These are phyloP conservation scores for Telmatherina bonti DNA, from an alignment of 2,797 vertebrate genomes.

Conservation along the genomic window DNA sequence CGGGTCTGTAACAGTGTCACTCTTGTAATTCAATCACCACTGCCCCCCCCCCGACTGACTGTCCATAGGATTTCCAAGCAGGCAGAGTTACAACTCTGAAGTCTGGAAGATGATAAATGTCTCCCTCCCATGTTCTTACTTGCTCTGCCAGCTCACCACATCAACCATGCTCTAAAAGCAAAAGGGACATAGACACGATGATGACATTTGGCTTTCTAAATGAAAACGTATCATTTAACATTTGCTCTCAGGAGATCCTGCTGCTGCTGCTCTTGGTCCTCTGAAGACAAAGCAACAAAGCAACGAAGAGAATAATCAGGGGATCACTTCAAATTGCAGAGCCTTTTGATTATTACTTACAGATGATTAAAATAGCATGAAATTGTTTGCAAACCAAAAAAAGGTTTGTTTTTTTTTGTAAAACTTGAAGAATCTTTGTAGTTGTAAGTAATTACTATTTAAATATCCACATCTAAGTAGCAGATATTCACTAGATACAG, in stretches of 20 bases:
- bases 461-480: constrained; percentile 54
- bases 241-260: constrained; percentile 73
- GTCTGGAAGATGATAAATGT: constrained; percentile 81
- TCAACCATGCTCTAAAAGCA: constrained; percentile 80
- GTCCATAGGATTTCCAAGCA: constrained; percentile 75
- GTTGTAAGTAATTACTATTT: constrained; percentile 51
- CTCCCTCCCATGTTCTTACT: constrained; percentile 82
- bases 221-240: constrained; percentile 83
- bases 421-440: constrained; percentile 39
- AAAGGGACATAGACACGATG: constrained; percentile 79
- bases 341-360: constrained; percentile 79
- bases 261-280: constrained; percentile 64
- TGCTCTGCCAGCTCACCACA: constrained; percentile 83
- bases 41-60: constrained; percentile 53
- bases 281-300: constrained; percentile 53
- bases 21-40: constrained; percentile 67
- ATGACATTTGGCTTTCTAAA: constrained; percentile 83
- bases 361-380: constrained; percentile 81
- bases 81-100: constrained; percentile 78
- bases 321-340: constrained; percentile 79
- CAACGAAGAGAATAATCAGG: constrained; percentile 80
- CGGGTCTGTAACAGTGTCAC: constrained; percentile 47
- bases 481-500: constrained; percentile 43
- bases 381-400: constrained; percentile 73
- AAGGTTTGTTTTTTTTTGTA: background rate